Conservation (phyloP, 1,140 invertebrate species). For the roundworm (Caenorhabditis elegans) region WBcel235 BX284604.4:4506501-4507000, state of each 20-base stretch:
- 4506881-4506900: too few species aligned
- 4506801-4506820: background rate
- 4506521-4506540: constrained; percentile 12
- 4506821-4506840: background rate
- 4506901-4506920: too few species aligned
- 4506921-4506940: background rate
- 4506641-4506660: background rate
- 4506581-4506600: background rate
- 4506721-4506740: background rate
- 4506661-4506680: background rate
- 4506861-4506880: constrained; percentile 33
- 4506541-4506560: constrained; percentile 10
- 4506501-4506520: too few species aligned
- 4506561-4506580: background rate
- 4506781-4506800: constrained; percentile 29
- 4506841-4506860: background rate
- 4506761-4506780: background rate
- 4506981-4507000: too few species aligned
- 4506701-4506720: background rate
- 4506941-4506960: background rate
- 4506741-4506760: constrained; percentile 22
- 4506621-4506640: constrained; percentile 4
- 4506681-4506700: background rate
- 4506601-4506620: too few species aligned
- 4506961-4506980: background rate